Evolutionary conservation across 2,797 vertebrate species (phyloP).

Genomic region (Scarus forsteni): DNA sequence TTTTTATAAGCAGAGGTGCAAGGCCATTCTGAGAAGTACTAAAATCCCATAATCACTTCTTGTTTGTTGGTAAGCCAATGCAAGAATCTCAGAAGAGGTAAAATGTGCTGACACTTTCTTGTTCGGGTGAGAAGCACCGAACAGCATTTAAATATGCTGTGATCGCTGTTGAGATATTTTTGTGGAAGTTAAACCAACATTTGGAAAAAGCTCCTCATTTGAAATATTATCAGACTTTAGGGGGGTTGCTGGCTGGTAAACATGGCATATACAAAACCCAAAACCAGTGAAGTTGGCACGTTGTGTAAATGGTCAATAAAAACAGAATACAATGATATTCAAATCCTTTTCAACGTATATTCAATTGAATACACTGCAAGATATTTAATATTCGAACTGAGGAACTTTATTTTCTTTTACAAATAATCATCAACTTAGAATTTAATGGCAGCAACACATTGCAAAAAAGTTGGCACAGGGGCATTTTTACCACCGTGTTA

Average conservation of each 20-base stretch:
- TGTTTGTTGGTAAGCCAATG: not conserved
- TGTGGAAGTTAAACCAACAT: not conserved
- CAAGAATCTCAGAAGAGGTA: not conserved
- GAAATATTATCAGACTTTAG: not conserved
- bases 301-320: too few relatives aligned
- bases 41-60: not conserved
- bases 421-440: too few relatives aligned
- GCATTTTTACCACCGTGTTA: too few relatives aligned
- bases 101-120: not conserved
- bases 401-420: too few relatives aligned
- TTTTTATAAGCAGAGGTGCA: not conserved
- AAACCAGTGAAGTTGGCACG: too few relatives aligned
- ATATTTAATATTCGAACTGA: too few relatives aligned
- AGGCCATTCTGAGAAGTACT: not conserved
- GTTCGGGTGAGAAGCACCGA: not conserved
- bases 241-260: not conserved
- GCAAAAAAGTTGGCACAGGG: too few relatives aligned
- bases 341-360: too few relatives aligned
- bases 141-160: not conserved
- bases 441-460: too few relatives aligned
- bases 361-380: too few relatives aligned
- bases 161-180: not conserved
- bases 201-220: not conserved
- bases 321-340: too few relatives aligned
- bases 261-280: not conserved